Conservation (phyloP, 1,140 invertebrate species). For the Coelopa frigida region DNA sequence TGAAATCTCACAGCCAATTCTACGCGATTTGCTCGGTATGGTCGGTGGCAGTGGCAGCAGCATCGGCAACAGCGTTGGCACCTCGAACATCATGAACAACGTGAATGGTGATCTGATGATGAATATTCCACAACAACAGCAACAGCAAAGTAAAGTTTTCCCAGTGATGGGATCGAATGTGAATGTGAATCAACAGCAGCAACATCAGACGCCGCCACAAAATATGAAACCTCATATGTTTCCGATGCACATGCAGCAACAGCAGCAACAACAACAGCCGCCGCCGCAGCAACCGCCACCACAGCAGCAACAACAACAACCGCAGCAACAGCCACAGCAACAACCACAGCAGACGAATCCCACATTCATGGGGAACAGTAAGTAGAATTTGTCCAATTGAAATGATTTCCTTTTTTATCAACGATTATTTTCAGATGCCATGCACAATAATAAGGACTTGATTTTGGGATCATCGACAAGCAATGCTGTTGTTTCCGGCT, state of each 20-base stretch:
- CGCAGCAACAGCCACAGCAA: constrained; percentile 16
- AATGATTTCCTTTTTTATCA: no score
- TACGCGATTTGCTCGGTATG: constrained; percentile 31
- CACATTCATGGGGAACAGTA: constrained; percentile 29
- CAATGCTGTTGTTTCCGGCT: constrained; percentile 12
- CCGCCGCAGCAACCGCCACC: constrained; percentile 12
- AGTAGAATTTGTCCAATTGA: no score
- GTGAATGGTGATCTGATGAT: constrained; percentile 24
- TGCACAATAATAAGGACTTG: constrained; percentile 15
- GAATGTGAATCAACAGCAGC: constrained; percentile 18
- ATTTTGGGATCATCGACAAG: constrained; percentile 15
- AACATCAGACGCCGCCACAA: constrained; percentile 27
- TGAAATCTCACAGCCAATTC: constrained; percentile 38
- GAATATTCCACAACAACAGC: constrained; percentile 14
- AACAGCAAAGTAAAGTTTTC: constrained; percentile 11
- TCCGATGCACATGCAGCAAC: constrained; percentile 10
- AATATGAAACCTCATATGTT: constrained; percentile 15
- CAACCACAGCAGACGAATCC: constrained; percentile 4
- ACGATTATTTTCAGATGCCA: constrained; percentile 12
- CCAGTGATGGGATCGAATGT: neutral
- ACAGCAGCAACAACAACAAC: constrained; percentile 12
- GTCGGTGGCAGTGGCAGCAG: constrained; percentile 8
- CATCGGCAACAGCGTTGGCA: neutral
- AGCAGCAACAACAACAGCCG: no score
- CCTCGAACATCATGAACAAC: constrained; percentile 12